Conservation (phyloP, 2,797 vertebrate species). For the Limnodromus scolopaceus region DNA sequence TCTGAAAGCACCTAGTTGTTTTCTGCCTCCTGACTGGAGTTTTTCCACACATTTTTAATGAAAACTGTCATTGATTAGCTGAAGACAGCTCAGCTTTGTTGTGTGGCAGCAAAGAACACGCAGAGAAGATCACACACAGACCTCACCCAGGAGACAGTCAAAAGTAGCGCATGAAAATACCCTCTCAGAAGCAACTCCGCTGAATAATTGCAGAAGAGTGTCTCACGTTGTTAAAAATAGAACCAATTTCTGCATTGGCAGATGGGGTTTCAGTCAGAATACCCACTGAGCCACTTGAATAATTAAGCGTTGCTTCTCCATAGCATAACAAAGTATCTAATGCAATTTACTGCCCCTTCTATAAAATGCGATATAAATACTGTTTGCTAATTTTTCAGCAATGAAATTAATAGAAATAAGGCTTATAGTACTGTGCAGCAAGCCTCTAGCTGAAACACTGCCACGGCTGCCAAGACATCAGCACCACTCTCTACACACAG, state of each 20-base stretch:
- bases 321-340: not conserved
- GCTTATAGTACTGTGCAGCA: not conserved
- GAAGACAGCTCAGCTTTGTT: not conserved
- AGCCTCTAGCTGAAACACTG: not conserved
- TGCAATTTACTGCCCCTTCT: not conserved
- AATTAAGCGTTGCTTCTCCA: slow-evolving; percentile 23
- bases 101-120: not conserved
- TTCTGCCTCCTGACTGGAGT: not conserved
- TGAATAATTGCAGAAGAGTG: not conserved
- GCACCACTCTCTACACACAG: not conserved
- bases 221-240: slow-evolving; percentile 19
- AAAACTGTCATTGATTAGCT: not conserved
- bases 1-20: not conserved
- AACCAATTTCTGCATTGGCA: slow-evolving; percentile 22
- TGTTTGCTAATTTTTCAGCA: not conserved
- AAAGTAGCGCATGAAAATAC: not conserved
- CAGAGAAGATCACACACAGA: not conserved
- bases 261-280: slow-evolving; percentile 43
- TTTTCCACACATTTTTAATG: not conserved
- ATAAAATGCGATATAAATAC: not conserved
- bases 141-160: not conserved
- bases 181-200: not conserved
- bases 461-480: not conserved
- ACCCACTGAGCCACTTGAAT: slow-evolving; percentile 7
- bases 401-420: not conserved